These are phyloP conservation scores for Galleria mellonella DNA, from an alignment of 1,140 invertebrate species.

Conservation along the genomic window DNA sequence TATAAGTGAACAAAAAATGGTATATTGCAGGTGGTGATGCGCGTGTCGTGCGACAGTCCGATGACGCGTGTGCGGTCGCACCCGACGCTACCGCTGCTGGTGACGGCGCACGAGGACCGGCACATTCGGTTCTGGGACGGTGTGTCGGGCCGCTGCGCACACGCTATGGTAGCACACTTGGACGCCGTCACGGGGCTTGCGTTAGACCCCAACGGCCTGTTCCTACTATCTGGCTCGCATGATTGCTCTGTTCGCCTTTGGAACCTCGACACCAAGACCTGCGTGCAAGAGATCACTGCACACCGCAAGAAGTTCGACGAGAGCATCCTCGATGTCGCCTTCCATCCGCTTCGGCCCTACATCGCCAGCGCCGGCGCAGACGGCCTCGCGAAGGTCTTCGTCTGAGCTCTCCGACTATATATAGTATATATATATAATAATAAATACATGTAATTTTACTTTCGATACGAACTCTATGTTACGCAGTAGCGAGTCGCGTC, in stretches of 20 bases:
- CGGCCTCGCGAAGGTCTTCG: constrained; percentile 98
- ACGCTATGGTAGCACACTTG: constrained; percentile 99
- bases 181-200: constrained; percentile 98
- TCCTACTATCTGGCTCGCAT: constrained; percentile 97
- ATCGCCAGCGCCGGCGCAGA: constrained; percentile 99
- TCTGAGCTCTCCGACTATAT: constrained; percentile 70
- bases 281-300: constrained; percentile 99
- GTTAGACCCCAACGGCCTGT: constrained; percentile 98
- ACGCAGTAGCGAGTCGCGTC: constrained; percentile 16
- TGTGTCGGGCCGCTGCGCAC: constrained; percentile 93
- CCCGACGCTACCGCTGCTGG: constrained; percentile 95
- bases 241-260: constrained; percentile 99
- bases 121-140: constrained; percentile 99
- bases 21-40: constrained; percentile 73
- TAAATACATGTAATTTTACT: constrained; percentile 28
- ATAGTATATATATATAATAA: constrained; percentile 26
- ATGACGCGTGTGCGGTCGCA: constrained; percentile 90
- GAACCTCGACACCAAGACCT: constrained; percentile 99
- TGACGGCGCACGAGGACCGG: constrained; percentile 98
- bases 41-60: constrained; percentile 84
- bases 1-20: too few relatives aligned
- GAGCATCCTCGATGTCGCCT: constrained; percentile 98
- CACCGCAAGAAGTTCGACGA: constrained; percentile 99
- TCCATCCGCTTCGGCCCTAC: constrained; percentile 98
- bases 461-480: constrained; percentile 35